A percentile compares a stretch with the other conserved stretches of the same genome.
Conservation (phyloP, 37 sponge, comb jelly and placozoan species). For the Mnemiopsis leidyi region DNA sequence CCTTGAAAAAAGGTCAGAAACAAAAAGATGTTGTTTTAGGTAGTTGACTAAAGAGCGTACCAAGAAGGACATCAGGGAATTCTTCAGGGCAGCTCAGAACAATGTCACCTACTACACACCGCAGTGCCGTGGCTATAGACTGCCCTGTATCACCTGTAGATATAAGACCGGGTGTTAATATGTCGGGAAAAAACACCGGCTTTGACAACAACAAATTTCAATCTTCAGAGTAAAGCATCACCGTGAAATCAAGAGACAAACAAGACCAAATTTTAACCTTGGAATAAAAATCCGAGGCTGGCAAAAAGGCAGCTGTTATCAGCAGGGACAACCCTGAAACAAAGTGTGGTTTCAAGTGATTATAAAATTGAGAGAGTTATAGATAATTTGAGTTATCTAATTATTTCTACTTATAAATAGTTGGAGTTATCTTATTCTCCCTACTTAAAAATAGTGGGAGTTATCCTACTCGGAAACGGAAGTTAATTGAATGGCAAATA, state of each 20-base stretch:
- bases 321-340: constrained; percentile 6
- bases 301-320: constrained; percentile 51
- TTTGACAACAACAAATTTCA: background rate
- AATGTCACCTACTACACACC: constrained; percentile 12
- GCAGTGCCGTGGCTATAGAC: constrained; percentile 34
- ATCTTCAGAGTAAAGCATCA: background rate
- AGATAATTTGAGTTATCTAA: too few relatives aligned
- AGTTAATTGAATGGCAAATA: too few relatives aligned
- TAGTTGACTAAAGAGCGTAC: background rate
- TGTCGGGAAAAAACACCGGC: too few relatives aligned
- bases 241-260: background rate
- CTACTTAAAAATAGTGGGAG: too few relatives aligned
- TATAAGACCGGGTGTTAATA: too few relatives aligned
- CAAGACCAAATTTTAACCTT: background rate
- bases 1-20: too few relatives aligned
- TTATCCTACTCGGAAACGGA: too few relatives aligned
- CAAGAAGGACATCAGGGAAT: constrained; percentile 21
- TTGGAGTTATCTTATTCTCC: too few relatives aligned
- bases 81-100: background rate
- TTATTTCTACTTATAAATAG: too few relatives aligned
- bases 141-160: background rate
- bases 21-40: too few relatives aligned
- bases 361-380: too few relatives aligned
- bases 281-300: background rate
- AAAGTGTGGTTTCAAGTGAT: too few relatives aligned